phyloP scores from a whole-genome alignment of 2,113 vertebrate genomes.

The Apodemus sylvaticus region DNA sequence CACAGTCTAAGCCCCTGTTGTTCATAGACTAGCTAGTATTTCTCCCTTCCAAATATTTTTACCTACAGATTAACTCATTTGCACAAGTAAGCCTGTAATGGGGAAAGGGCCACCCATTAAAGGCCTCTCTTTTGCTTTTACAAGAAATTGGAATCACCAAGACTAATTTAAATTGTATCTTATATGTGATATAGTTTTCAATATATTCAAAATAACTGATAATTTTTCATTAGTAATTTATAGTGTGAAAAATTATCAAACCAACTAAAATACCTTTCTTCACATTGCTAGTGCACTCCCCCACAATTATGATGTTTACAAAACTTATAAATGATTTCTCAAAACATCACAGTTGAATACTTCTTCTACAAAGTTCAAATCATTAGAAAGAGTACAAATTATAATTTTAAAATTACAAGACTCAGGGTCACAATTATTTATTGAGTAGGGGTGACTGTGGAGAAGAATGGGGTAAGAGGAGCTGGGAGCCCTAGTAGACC shows the following conservation, averaged over 20 bases:
- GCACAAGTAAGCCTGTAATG: background rate
- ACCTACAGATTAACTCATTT: background rate
- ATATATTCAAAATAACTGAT: background rate
- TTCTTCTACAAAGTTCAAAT: background rate
- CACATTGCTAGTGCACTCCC: background rate
- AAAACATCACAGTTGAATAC: background rate
- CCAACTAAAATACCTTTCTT: background rate
- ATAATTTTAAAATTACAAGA: background rate
- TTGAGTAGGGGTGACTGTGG: background rate
- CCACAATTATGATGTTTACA: no score
- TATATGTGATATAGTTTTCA: background rate
- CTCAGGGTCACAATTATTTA: background rate
- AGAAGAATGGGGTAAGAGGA: background rate
- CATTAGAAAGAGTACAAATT: background rate
- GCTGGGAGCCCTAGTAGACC: no score
- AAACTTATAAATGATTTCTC: background rate
- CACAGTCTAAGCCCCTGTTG: background rate
- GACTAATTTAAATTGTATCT: constrained; percentile 17
- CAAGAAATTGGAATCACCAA: background rate
- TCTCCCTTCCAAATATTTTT: background rate
- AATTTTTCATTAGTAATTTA: background rate
- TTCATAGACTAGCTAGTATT: background rate
- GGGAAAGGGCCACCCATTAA: background rate
- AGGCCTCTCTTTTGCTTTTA: background rate
- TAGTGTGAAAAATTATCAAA: background rate